Evolutionary conservation across 2,113 vertebrate species (phyloP).

Genomic region (Quiscalus mexicanus): DNA sequence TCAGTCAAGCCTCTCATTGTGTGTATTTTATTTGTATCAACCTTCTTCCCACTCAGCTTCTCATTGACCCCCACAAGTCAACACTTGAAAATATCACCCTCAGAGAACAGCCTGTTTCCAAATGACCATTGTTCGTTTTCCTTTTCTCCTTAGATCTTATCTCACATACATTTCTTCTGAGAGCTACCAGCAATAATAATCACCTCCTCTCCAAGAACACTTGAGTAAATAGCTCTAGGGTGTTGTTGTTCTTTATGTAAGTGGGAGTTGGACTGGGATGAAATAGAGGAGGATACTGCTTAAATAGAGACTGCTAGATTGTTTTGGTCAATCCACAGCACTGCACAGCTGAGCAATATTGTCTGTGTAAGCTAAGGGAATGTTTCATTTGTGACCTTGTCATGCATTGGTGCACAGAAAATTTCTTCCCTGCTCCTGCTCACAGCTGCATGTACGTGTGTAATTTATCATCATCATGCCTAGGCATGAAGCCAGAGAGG

Average conservation of each 20-base stretch:
- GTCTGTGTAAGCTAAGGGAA: background rate
- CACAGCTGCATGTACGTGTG: rapidly evolving
- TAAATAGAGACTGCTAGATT: background rate
- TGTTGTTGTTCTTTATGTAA: background rate
- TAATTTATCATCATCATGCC: background rate
- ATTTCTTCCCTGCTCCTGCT: background rate
- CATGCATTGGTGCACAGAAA: background rate
- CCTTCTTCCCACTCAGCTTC: background rate
- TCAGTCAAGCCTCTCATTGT: background rate
- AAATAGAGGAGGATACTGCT: background rate
- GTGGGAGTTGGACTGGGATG: background rate
- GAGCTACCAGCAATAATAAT: background rate
- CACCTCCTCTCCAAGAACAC: background rate
- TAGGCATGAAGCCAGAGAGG: background rate
- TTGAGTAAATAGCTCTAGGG: background rate
- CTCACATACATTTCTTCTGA: background rate
- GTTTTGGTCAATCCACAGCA: background rate
- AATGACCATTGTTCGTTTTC: background rate
- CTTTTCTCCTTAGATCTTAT: background rate
- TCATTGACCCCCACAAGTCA: background rate
- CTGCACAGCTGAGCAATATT: background rate
- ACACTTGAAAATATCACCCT: background rate
- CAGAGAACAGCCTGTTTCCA: background rate
- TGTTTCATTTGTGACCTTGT: background rate
- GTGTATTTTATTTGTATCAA: background rate